Percentiles rank a stretch among this genome's conserved stretches.
These are phyloP conservation scores for Notamacropus eugenii DNA, from an alignment of 2,797 vertebrate species.

Conservation along the genomic window DNA sequence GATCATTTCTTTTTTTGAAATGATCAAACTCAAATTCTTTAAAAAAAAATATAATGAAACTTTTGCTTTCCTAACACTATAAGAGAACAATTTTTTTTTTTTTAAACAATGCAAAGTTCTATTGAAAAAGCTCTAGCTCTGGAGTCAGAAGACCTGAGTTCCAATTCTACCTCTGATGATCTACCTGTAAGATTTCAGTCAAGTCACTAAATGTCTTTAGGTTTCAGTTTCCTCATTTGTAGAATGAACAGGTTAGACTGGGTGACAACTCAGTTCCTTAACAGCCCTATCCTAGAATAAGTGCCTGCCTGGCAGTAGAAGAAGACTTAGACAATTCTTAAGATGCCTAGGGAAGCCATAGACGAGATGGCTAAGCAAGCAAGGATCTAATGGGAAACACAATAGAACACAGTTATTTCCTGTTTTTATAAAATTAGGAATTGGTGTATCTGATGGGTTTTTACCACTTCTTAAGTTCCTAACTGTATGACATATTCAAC, in stretches of 20 bases:
- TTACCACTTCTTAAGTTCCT: neutral
- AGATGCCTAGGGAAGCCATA: neutral
- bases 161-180: neutral
- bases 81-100: neutral
- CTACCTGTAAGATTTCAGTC: neutral
- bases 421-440: neutral
- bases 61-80: conserved; percentile 16
- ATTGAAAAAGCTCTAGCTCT: neutral
- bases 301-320: neutral
- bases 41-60: neutral
- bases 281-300: neutral
- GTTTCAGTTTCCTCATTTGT: neutral
- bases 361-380: neutral
- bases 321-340: neutral
- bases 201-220: neutral
- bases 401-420: neutral
- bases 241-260: neutral
- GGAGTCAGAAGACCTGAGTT: neutral
- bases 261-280: neutral
- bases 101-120: neutral
- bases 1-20: neutral
- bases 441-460: neutral
- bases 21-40: neutral
- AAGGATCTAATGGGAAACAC: neutral
- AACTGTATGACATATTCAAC: neutral